Evolutionary conservation across 2,113 vertebrate genomes (phyloP).

Genomic region (Chionis minor): DNA sequence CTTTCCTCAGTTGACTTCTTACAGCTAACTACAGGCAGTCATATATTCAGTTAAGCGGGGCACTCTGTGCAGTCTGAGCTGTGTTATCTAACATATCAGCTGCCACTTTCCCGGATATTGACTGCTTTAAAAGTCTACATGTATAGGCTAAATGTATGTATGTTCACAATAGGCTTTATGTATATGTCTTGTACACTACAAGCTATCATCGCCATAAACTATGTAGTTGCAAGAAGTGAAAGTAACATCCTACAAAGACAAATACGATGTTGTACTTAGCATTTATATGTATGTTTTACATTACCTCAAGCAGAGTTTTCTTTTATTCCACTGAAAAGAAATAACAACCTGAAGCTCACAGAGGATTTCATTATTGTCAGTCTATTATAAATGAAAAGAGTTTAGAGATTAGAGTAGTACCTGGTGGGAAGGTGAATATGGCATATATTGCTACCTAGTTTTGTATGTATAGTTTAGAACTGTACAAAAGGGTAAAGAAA

Average conservation of each 20-base stretch:
- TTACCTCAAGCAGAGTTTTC: neutral
- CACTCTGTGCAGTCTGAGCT: neutral
- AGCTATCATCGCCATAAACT: neutral
- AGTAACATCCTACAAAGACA: neutral
- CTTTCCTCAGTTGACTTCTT: neutral
- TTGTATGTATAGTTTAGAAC: neutral
- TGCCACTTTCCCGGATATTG: neutral
- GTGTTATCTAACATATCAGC: conserved; percentile 15
- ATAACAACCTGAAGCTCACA: neutral
- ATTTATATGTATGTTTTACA: neutral
- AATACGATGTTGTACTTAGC: neutral
- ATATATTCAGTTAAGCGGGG: neutral
- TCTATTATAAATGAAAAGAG: neutral
- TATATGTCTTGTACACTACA: neutral
- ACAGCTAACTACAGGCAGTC: neutral
- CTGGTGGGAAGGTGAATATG: neutral
- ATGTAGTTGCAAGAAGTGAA: neutral
- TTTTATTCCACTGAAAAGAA: neutral
- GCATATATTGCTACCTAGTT: neutral
- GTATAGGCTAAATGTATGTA: neutral
- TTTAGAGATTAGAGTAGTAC: neutral
- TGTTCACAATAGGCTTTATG: neutral
- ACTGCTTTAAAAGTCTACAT: neutral
- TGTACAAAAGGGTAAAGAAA: neutral
- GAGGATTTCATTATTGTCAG: neutral